Evolutionary conservation across 2,113 vertebrate species (phyloP), one percentile per base, ranked within the genome.

Genomic region (Dendropsophus ebraccatus): DNA sequence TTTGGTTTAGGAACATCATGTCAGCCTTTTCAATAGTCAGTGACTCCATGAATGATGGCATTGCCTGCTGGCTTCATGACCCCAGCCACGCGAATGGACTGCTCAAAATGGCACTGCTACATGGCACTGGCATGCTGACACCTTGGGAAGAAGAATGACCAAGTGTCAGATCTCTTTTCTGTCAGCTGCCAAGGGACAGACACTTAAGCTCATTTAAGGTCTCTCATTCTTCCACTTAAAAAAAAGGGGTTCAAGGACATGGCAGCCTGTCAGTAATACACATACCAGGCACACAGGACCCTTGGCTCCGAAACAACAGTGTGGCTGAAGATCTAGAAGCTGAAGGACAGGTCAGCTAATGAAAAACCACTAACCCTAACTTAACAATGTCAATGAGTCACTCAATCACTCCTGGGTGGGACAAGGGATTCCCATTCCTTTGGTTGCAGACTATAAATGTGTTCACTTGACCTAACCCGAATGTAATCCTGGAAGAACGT

Each of bases 161-260:
- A 92, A 90, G 89, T 56, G 4, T 81, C 89, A 92, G 92, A 94
- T 96, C 92, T 54, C 65, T 91, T 93, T 95, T 91, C 93, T 93
- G 93, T 91, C 94, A 95, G 93, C 94, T 95, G 93, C 79, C 0
- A 80, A 82, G 58, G 6, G 28, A 54, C 87, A n/a, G n/a, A 89
- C 89, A 93, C 91, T 93, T 92, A 90, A 94, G 92, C 94, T 94
- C 92, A 92, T 88, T 73, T 90, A 88, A 91, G 89, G 88, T 83
- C 91, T 94, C 93, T 94, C 92, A 91, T 93, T 93, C 92, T 94
- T 92, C 0, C 0, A 85, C 91, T 90, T 76, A 88, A 92, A 92
- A 93, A 79, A 41, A 41, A 89, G 90, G 89, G 92, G 90, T 88
- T 95, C 91, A 94, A 95, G 93, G 94, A 91, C 93, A 92, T 83